phyloP scores from a whole-genome alignment of 2,888 invertebrate genomes.

The Papilio gigon region DNA sequence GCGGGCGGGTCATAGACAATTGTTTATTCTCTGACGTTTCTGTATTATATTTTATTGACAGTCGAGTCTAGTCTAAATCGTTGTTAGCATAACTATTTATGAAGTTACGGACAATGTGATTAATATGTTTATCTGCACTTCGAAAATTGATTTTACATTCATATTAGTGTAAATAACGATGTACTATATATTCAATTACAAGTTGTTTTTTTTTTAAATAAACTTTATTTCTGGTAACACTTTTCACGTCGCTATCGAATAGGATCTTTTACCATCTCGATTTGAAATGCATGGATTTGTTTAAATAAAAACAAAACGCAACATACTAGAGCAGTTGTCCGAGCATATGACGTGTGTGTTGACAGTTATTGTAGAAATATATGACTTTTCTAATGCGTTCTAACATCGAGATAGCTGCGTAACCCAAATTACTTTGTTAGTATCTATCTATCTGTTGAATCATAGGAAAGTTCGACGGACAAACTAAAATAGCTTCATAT shows the following conservation, averaged over 20 bases:
- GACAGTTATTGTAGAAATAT: slow-evolving; percentile 27
- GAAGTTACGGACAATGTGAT: slow-evolving; percentile 9
- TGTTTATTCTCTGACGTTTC: slow-evolving; percentile 30
- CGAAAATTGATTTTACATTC: background rate
- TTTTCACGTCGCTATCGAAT: background rate
- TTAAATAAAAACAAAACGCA: no score
- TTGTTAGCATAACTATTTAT: slow-evolving; percentile 27
- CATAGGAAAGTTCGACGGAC: slow-evolving; percentile 19
- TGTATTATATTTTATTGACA: slow-evolving; percentile 24
- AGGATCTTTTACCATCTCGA: background rate
- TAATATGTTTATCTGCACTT: slow-evolving; percentile 11
- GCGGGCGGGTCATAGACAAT: slow-evolving; percentile 35
- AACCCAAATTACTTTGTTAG: slow-evolving; percentile 23
- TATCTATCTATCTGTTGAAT: slow-evolving; percentile 14
- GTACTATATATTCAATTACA: background rate
- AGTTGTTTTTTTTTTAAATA: background rate
- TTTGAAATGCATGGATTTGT: background rate
- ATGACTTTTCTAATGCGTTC: slow-evolving; percentile 28
- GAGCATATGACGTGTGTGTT: slow-evolving; percentile 12
- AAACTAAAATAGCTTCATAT: background rate
- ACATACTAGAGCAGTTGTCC: no score
- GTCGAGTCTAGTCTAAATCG: slow-evolving; percentile 18
- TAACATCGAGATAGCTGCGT: slow-evolving; percentile 23
- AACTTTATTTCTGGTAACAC: background rate
- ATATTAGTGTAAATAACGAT: background rate